Conservation (phyloP, 2,888 invertebrate genomes). For the Lepetodrilus schrolli region DNA sequence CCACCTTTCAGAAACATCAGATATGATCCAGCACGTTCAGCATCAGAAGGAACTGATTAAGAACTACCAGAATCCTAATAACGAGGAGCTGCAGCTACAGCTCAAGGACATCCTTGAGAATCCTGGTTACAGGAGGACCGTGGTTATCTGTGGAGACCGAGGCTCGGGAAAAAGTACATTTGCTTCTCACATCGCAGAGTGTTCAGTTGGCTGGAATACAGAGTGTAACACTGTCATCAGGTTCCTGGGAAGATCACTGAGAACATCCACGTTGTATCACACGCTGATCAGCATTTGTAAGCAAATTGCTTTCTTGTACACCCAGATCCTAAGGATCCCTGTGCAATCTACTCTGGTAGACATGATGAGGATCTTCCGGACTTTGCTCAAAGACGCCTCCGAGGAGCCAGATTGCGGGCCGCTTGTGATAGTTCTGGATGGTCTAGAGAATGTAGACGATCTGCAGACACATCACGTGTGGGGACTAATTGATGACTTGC, state of each 20-base stretch:
- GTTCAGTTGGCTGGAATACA: conserved; percentile 30
- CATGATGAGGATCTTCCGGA: conserved; percentile 33
- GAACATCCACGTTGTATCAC: conserved; percentile 39
- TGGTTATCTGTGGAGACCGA: conserved; percentile 35
- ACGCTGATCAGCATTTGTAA: conserved; percentile 38
- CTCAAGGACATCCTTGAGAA: conserved; percentile 26
- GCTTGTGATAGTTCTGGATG: conserved; percentile 39
- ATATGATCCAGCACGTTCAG: conserved; percentile 40
- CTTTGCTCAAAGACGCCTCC: conserved; percentile 30
- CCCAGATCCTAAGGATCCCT: conserved; percentile 28
- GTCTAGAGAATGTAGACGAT: conserved; percentile 35
- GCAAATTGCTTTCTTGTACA: conserved; percentile 40
- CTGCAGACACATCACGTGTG: conserved; percentile 35
- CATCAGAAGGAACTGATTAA: conserved; percentile 25
- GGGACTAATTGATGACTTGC: conserved; percentile 36
- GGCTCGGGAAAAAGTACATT: conserved; percentile 41
- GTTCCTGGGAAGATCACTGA: conserved; percentile 38
- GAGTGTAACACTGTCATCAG: conserved; percentile 38
- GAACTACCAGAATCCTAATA: neutral
- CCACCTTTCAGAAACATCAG: conserved; percentile 39
- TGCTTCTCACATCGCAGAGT: conserved; percentile 33
- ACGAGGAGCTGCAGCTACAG: conserved; percentile 1
- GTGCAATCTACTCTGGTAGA: conserved; percentile 32
- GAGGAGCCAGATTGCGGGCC: conserved; percentile 31
- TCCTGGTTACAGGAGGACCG: neutral